These are phyloP conservation scores for Brachystomella parvula DNA, from an alignment of 1,140 invertebrate species.

Conservation along the genomic window DNA sequence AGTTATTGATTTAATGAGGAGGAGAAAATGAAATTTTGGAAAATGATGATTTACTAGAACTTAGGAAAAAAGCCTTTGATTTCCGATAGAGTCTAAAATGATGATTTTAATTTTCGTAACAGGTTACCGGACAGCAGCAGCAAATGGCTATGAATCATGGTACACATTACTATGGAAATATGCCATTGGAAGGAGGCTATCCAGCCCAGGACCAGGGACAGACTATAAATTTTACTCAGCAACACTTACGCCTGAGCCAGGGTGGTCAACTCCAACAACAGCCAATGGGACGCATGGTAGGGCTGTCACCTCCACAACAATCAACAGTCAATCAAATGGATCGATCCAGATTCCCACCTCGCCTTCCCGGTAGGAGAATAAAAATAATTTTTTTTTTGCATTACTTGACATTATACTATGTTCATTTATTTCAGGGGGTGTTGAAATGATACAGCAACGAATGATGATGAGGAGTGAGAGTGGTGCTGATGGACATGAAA, in stretches of 20 bases:
- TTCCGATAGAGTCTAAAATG: no score
- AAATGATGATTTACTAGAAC: no score
- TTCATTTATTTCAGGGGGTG: neutral
- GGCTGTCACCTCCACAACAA: neutral
- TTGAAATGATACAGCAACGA: slow-evolving; percentile 23
- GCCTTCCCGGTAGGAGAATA: neutral
- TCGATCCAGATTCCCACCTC: neutral
- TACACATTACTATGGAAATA: slow-evolving; percentile 2
- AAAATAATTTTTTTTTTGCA: neutral
- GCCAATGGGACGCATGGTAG: slow-evolving; percentile 17
- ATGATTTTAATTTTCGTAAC: no score
- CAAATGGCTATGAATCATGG: no score
- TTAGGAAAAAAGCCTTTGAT: no score
- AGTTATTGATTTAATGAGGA: no score
- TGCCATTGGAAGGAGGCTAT: slow-evolving; percentile 10
- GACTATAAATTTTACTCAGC: slow-evolving; percentile 38
- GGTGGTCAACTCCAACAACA: neutral
- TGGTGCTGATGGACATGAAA: neutral
- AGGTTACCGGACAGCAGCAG: no score
- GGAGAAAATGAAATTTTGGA: no score
- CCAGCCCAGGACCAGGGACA: slow-evolving; percentile 26
- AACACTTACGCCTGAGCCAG: slow-evolving; percentile 29
- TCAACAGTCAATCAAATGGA: neutral
- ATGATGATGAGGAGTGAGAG: slow-evolving; percentile 5
- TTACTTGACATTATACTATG: neutral